phyloP scores from a whole-genome alignment of 2,113 vertebrate genomes.

The Silurus meridionalis region DNA sequence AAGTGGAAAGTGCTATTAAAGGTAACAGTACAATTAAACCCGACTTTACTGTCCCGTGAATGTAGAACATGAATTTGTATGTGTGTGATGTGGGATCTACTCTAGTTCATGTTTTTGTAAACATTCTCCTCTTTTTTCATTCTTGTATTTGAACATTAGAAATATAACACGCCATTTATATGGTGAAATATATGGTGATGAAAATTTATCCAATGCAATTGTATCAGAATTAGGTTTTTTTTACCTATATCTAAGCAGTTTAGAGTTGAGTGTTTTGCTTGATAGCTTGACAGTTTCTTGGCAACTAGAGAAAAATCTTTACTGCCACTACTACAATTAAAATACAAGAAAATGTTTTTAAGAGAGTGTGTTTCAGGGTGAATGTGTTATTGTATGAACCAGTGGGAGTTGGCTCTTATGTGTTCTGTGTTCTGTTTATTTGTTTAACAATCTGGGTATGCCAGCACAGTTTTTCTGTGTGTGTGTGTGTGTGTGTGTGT shows the following conservation, averaged over 20 bases:
- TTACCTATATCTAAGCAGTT: background rate
- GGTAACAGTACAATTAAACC: slow-evolving; percentile 68
- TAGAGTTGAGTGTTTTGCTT: background rate
- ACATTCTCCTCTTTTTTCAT: background rate
- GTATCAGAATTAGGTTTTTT: no score
- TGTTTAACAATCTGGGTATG: background rate
- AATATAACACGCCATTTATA: background rate
- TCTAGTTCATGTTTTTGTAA: background rate
- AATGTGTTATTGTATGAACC: background rate
- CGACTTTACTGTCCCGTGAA: slow-evolving; percentile 10
- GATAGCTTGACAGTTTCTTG: background rate
- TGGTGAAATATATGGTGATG: no score
- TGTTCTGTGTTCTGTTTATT: background rate
- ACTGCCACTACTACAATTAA: background rate
- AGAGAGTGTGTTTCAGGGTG: background rate
- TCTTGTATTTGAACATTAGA: background rate
- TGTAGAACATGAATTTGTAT: background rate
- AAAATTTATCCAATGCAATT: background rate
- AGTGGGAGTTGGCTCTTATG: background rate
- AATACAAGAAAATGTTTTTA: background rate
- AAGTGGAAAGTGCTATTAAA: slow-evolving; percentile 84
- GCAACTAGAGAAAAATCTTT: background rate
- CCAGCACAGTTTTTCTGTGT: background rate
- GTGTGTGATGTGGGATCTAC: slow-evolving; percentile 6
- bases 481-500: background rate